These are phyloP conservation scores for Euproctis similis DNA, from an alignment of 2,888 invertebrate genomes.

Conservation along the genomic window DNA sequence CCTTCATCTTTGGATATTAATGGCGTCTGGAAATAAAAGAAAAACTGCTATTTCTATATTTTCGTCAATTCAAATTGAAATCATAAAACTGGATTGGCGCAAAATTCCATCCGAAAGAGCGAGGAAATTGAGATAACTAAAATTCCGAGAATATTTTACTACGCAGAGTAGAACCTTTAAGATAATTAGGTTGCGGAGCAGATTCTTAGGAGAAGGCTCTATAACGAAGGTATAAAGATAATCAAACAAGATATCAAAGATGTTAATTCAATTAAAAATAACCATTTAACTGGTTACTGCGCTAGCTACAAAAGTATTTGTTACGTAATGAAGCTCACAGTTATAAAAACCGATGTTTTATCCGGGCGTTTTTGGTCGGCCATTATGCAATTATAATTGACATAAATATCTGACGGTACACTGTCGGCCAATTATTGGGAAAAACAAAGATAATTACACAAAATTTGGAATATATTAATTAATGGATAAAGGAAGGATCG, in stretches of 20 bases:
- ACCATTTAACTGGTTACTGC: slow-evolving; percentile 18
- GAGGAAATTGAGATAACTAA: too few relatives aligned
- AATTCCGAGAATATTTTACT: too few relatives aligned
- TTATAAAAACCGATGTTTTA: slow-evolving; percentile 18
- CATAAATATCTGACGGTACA: background rate
- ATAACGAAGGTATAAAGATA: slow-evolving; percentile 16
- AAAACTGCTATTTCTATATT: too few relatives aligned
- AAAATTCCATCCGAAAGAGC: too few relatives aligned
- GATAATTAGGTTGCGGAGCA: too few relatives aligned
- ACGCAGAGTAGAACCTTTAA: too few relatives aligned
- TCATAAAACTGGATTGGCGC: too few relatives aligned
- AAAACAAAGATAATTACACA: slow-evolving; percentile 22
- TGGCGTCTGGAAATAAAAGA: too few relatives aligned
- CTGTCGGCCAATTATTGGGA: slow-evolving; percentile 1
- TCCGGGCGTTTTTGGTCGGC: slow-evolving; percentile 10
- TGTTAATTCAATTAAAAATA: slow-evolving; percentile 25
- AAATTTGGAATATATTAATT: slow-evolving; percentile 36
- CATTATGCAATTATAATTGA: slow-evolving; percentile 19
- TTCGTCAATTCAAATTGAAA: too few relatives aligned
- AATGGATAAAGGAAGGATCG: slow-evolving; percentile 33
- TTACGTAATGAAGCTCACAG: too few relatives aligned
- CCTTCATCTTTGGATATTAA: too few relatives aligned
- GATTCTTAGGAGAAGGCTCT: too few relatives aligned
- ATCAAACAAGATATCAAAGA: slow-evolving; percentile 15
- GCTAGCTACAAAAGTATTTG: slow-evolving; percentile 19